Evolutionary conservation across 64 coral and sea anemone genomes (phyloP).

Genomic region (Hydrozoanthus tunicans): DNA sequence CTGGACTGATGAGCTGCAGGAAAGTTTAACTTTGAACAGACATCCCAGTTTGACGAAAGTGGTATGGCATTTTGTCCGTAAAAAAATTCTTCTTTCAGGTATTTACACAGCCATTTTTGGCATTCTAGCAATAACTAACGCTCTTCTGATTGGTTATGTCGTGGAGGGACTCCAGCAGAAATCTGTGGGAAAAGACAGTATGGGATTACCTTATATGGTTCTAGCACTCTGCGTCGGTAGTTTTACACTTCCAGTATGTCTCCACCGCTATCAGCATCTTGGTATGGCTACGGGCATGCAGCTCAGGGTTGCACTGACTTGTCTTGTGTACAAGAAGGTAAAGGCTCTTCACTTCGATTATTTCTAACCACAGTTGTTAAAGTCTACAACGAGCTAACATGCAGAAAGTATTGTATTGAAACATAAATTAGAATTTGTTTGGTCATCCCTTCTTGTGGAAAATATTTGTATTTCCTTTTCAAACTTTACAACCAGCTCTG

Average conservation of each 20-base stretch:
- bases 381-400: too few species aligned
- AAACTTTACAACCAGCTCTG: too few species aligned
- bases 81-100: neutral
- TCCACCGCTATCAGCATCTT: neutral
- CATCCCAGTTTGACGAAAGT: slow-evolving; percentile 10
- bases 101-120: neutral
- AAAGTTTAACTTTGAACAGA: neutral
- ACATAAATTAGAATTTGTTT: too few species aligned
- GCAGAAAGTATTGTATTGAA: too few species aligned
- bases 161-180: slow-evolving; percentile 15
- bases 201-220: slow-evolving; percentile 12
- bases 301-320: slow-evolving; percentile 18
- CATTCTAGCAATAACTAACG: slow-evolving; percentile 31
- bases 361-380: neutral
- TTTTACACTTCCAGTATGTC: neutral
- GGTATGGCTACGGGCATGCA: slow-evolving; percentile 25
- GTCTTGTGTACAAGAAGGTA: neutral
- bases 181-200: neutral
- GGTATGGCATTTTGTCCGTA: slow-evolving; percentile 26
- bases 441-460: too few species aligned
- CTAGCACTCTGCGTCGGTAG: slow-evolving; percentile 8
- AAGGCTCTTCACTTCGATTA: neutral
- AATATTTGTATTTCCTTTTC: too few species aligned
- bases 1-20: slow-evolving; percentile 27
- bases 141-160: slow-evolving; percentile 28